Percentiles rank a stretch among this genome's conserved stretches.
phyloP scores from a whole-genome alignment of 2,888 invertebrate genomes.

The Synergus itoensis region DNA sequence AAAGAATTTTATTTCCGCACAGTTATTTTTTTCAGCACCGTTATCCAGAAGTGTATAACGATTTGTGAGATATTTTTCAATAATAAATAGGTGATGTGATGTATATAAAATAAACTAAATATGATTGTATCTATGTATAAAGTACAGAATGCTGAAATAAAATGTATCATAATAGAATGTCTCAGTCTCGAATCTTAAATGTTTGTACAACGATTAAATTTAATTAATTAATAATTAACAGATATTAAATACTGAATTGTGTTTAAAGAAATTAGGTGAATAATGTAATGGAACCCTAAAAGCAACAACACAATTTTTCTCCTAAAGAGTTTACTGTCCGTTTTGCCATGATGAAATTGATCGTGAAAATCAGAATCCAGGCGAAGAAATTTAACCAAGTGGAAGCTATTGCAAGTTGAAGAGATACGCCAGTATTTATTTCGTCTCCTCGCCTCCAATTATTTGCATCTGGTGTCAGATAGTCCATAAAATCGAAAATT shows the following conservation, averaged over 20 bases:
- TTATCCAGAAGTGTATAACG: constrained; percentile 52
- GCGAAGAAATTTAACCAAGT: constrained; percentile 82
- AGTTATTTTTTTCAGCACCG: constrained; percentile 64
- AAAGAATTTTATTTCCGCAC: constrained; percentile 60
- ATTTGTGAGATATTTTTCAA: constrained; percentile 55
- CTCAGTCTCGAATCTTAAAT: constrained; percentile 39
- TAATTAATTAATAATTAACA: not conserved
- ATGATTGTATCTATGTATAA: constrained; percentile 68
- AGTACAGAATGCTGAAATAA: constrained; percentile 68
- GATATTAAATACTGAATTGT: not conserved
- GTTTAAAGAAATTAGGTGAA: not conserved
- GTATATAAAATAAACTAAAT: constrained; percentile 62
- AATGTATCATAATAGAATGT: constrained; percentile 63
- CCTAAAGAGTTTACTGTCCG: constrained; percentile 57
- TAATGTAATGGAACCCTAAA: constrained; percentile 38
- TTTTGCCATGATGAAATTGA: constrained; percentile 80
- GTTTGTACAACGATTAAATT: not conserved
- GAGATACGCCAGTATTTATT: constrained; percentile 86
- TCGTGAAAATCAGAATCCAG: constrained; percentile 80
- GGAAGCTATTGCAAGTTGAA: constrained; percentile 83
- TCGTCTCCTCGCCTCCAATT: constrained; percentile 83
- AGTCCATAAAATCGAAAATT: constrained; percentile 91
- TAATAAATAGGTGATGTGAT: constrained; percentile 55
- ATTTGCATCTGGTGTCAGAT: constrained; percentile 85
- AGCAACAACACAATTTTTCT: constrained; percentile 66